Base-by-base conservation (phyloP, 2,888 invertebrate genomes). In the Hoplodrina ambigua region DNA sequence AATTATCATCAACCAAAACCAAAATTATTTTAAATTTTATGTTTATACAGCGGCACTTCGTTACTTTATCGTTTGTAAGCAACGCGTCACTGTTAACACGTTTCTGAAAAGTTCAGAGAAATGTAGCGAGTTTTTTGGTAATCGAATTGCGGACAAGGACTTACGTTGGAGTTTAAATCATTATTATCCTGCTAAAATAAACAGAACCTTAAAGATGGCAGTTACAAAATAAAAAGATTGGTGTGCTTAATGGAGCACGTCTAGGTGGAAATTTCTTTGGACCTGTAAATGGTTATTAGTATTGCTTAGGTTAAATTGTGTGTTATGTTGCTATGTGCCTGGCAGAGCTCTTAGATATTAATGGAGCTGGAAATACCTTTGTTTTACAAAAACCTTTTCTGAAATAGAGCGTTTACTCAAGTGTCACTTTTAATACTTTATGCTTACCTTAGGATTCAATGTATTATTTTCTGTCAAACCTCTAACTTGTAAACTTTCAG, bases 381-480 rank as follows among this genome's bases (percentile, higher is more conserved):
- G 41, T 13, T 13, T 33, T 25, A 49, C 13, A 66, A 50, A 49
- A 46, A 17, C 17, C 5, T 44, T 64, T 52, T 6, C 33, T 56
- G 44, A 17, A 30, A 55, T 19, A 73, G 46, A 30, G n/a, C 11
- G 33, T 15, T 4, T 37, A 44, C 30, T 33, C 20, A 17, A 46
- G 25, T 30, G 44, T 57, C 2, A 33, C 19, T 15, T 0, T 25
- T 37, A 52, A 25, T 33, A n/a, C 25, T 25, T 4, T 57, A 58
- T 57, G 50, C 89, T 94, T 88, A 96, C 96, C 96, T 96, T 96
- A 89, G 96, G 92, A 94, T 96, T 95, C 87, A 96, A 93, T 90
- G 96, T 97, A 96, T 97, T 98, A 94, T 98, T 98, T 96, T 98
- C 98, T 89, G 98, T 98, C 91, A 98, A 97, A 90, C 98, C 98